These are phyloP conservation scores for Sakesphorus luctuosus DNA, from an alignment of 2,113 vertebrate genomes.

Conservation along the genomic window DNA sequence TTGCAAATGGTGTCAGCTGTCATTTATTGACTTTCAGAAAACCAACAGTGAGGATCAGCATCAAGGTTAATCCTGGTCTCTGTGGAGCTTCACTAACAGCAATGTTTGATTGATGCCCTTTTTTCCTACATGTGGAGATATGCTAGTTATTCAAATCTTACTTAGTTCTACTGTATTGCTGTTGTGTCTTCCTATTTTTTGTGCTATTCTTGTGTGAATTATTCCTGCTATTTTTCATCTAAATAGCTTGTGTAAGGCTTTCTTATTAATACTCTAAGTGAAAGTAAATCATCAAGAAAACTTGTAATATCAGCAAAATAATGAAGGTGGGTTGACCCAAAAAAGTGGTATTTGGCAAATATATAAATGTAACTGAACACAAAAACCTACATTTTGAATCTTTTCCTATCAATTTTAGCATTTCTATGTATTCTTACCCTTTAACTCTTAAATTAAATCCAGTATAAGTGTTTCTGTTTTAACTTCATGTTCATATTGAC, in stretches of 20 bases:
- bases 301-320: conserved; percentile 23
- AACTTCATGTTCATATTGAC: neutral
- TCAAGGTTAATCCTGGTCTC: conserved; percentile 7
- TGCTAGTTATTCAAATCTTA: neutral
- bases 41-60: neutral
- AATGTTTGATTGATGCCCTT: neutral
- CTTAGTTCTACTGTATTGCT: neutral
- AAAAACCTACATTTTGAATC: neutral
- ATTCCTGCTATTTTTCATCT: conserved; percentile 48
- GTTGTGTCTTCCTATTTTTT: neutral
- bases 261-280: neutral
- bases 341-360: neutral
- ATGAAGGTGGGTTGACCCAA: neutral
- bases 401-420: neutral
- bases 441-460: neutral
- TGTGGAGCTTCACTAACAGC: neutral
- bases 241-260: conserved; percentile 35
- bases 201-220: conserved; percentile 14
- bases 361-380: neutral
- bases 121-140: neutral
- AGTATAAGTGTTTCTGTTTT: neutral
- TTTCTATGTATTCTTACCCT: neutral
- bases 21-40: conserved; percentile 15
- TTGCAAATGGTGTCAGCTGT: neutral
- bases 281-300: conserved; percentile 28